A percentile compares a stretch with the other conserved stretches of the same genome.
Conservation (phyloP, 2,113 vertebrate genomes). For the Recurvirostra avosetta region DNA sequence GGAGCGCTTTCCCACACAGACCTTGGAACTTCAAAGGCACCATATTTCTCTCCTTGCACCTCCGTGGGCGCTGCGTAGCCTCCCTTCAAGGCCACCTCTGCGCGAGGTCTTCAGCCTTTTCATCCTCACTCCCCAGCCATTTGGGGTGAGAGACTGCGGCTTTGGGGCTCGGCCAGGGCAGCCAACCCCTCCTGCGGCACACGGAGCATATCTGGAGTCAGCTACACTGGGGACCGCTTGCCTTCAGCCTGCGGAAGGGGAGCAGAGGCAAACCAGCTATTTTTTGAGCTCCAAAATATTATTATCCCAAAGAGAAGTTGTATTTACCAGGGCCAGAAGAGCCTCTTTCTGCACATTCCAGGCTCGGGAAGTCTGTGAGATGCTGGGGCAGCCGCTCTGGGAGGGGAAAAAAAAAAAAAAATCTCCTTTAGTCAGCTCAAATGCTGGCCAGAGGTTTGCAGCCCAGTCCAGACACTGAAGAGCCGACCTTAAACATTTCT, state of each 20-base stretch:
- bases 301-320: neutral
- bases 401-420: neutral
- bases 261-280: neutral
- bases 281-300: neutral
- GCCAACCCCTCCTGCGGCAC: neutral
- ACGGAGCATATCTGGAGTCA: neutral
- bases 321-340: neutral
- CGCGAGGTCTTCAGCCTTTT: neutral
- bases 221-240: fast-evolving
- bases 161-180: neutral
- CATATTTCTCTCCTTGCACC: neutral
- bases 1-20: fast-evolving
- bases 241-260: neutral
- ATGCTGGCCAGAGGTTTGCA: neutral
- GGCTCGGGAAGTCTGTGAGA: neutral
- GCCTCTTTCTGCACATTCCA: neutral
- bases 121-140: neutral
- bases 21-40: neutral
- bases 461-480: neutral
- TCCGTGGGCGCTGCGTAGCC: fast-evolving
- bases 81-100: neutral
- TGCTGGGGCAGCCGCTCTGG: fast-evolving
- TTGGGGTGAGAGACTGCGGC: neutral
- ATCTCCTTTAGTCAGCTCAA: neutral
- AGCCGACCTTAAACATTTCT: neutral